These are phyloP conservation scores for Aporophyla nigra DNA, from an alignment of 2,888 invertebrate genomes.

Conservation along the genomic window DNA sequence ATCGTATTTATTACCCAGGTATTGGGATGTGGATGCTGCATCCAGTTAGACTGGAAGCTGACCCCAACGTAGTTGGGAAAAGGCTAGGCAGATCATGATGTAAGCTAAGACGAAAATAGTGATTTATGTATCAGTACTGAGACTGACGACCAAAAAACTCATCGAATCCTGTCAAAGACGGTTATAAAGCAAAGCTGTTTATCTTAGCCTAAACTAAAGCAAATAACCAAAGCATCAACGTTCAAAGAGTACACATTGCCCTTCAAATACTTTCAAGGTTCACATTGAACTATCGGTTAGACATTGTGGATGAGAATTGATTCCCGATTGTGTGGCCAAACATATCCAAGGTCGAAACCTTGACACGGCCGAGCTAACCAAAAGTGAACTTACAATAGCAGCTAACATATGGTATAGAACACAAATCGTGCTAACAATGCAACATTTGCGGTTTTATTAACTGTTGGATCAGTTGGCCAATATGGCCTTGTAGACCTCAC, in stretches of 20 bases:
- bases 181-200: neutral
- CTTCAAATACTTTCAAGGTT: slow-evolving; percentile 48
- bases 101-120: neutral
- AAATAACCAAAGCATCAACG: slow-evolving; percentile 16
- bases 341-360: slow-evolving; percentile 78
- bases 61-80: too few species aligned
- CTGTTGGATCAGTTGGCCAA: slow-evolving; percentile 55
- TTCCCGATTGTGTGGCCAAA: slow-evolving; percentile 77
- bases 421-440: slow-evolving; percentile 61
- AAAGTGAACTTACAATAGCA: slow-evolving; percentile 75
- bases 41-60: too few species aligned
- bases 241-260: slow-evolving; percentile 50
- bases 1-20: too few species aligned
- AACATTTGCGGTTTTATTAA: slow-evolving; percentile 64
- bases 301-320: slow-evolving; percentile 71
- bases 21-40: too few species aligned
- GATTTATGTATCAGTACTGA: neutral
- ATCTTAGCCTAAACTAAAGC: neutral
- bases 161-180: neutral
- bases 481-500: slow-evolving; percentile 61
- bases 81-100: too few species aligned
- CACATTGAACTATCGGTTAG: slow-evolving; percentile 44
- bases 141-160: neutral
- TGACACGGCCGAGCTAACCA: slow-evolving; percentile 77
- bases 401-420: slow-evolving; percentile 60